These are phyloP conservation scores for Lasioglossum marginatum DNA, from an alignment of 2,888 invertebrate genomes.

Conservation along the genomic window DNA sequence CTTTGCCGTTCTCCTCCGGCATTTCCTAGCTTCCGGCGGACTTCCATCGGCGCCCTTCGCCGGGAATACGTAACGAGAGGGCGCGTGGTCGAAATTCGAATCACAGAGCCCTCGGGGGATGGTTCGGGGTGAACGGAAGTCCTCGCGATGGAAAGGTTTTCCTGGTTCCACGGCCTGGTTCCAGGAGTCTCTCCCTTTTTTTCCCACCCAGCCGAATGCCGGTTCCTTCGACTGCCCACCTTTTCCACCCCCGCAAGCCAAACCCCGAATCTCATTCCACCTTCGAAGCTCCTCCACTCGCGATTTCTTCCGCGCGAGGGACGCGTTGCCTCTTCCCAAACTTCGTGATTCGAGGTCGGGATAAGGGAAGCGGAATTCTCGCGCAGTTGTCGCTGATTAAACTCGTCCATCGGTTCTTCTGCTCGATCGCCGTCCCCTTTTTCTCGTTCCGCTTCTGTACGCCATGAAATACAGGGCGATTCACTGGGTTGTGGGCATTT, in stretches of 20 bases:
- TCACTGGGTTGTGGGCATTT: not conserved
- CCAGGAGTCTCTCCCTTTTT: not conserved
- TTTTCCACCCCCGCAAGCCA: not conserved
- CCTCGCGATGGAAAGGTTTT: conserved; percentile 63
- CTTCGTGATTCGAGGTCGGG: conserved; percentile 37
- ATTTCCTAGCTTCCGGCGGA: conserved; percentile 52
- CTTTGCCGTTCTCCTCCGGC: conserved; percentile 44
- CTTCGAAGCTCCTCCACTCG: not conserved
- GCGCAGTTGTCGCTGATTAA: conserved; percentile 68
- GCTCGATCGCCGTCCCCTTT: conserved; percentile 47
- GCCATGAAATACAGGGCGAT: not conserved
- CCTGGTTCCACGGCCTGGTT: conserved; percentile 44
- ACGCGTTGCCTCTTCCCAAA: conserved; percentile 11
- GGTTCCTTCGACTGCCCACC: conserved; percentile 32
- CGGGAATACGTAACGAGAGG: conserved; percentile 68
- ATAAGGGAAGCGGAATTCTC: conserved; percentile 49
- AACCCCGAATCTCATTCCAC: conserved; percentile 14
- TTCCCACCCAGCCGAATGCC: not conserved
- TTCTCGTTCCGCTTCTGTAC: not conserved
- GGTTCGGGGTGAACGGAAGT: conserved; percentile 46
- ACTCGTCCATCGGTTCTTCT: conserved; percentile 64
- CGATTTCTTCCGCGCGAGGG: conserved; percentile 39
- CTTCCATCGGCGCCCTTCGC: conserved; percentile 54
- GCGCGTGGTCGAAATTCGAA: conserved; percentile 68
- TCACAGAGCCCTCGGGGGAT: conserved; percentile 41